Percentiles rank a stretch among this genome's conserved stretches.
Conservation (phyloP, 1,140 invertebrate species). For the Caenorhabditis remanei region DNA sequence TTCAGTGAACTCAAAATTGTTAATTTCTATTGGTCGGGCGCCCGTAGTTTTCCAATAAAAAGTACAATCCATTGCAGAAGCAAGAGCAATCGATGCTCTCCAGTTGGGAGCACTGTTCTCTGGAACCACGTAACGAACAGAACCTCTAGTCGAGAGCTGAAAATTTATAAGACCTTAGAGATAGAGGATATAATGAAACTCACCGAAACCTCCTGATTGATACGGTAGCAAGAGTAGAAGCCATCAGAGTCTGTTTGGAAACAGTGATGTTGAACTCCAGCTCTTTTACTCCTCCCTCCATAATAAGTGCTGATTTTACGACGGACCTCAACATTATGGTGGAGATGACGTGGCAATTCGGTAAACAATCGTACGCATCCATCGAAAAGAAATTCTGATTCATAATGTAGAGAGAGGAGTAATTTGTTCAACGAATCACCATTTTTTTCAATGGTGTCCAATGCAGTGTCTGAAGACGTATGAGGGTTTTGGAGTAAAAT, state of each 20-base stretch:
- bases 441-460: too few relatives aligned
- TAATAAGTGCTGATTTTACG: background rate
- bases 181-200: background rate
- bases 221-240: constrained; percentile 13
- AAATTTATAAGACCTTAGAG: background rate
- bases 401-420: background rate
- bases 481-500: too few relatives aligned
- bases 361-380: constrained; percentile 29
- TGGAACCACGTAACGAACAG: background rate
- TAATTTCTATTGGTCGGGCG: background rate
- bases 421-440: too few relatives aligned
- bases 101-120: constrained; percentile 22
- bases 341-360: constrained; percentile 20
- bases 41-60: constrained; percentile 23
- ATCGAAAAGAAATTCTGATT: background rate
- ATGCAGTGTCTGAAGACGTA: too few relatives aligned
- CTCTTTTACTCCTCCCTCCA: background rate
- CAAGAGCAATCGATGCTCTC: background rate
- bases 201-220: constrained; percentile 21
- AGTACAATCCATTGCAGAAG: background rate
- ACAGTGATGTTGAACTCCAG: constrained; percentile 11
- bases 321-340: background rate
- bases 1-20: too few relatives aligned
- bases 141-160: background rate
- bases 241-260: constrained; percentile 18